Base-by-base conservation (phyloP, 2,113 vertebrate genomes). In the Tenrec ecaudatus region DNA sequence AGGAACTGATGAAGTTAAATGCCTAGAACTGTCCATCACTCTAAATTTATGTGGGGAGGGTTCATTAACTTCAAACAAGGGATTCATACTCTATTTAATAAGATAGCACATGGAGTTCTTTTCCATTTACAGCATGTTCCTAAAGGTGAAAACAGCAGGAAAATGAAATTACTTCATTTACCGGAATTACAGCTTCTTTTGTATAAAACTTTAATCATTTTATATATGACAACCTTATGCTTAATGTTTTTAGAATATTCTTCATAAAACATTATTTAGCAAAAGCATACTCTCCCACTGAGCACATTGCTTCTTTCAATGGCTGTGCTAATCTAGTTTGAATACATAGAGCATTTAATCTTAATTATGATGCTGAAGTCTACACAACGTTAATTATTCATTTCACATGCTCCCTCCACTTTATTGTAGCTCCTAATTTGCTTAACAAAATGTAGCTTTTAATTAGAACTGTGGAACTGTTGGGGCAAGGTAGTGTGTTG, bases 331-430 rank as follows among this genome's bases (percentile, higher is more conserved):
- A 98, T 98, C 98, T 98, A 97, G 88, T 98, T 98, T 98, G 98
- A 98, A 98, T 98, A 96, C 97, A 98, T 97, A 97, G 91, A 60
- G 97, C 96, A 97, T 98, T 98, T 98, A 98, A 98, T 98, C 98
- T 98, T 98, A 98, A 98, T 98, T 98, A 98, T 95, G 98, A 98
- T 97, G 95, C 97, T 90, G 95, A 97, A 98, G 98, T 97, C 98
- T 98, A 98, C 98, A 98, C 97, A 97, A 96, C 77, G 96, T 98
- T 98, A 98, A 98, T 98, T 98, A 98, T 98, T 98, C 97, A 98
- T 98, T 98, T 98, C 96, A 95, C 97, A 97, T 97, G 97, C 97
- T 98, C 96, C 92, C 96, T 97, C 97, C 92, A 98, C 97, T 98
- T 98, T 97, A 97, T 97, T 97, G 97, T 97, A 97, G 97, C 97